phyloP scores from a whole-genome alignment of 2,113 vertebrate species.

The Alces alces region DNA sequence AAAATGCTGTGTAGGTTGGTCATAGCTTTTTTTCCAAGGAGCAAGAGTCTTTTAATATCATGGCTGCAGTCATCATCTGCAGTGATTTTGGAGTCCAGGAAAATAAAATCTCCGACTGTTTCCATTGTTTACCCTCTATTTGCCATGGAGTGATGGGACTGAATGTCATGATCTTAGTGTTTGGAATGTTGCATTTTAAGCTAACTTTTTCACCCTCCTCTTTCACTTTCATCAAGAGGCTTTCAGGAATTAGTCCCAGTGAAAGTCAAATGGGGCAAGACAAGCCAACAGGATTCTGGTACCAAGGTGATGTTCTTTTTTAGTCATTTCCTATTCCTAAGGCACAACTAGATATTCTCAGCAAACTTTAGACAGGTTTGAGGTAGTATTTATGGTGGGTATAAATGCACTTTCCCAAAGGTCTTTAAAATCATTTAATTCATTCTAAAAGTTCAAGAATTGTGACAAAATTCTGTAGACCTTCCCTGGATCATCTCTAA shows the following conservation, averaged over 20 bases:
- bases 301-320: background rate
- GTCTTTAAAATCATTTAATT: background rate
- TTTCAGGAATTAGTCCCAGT: background rate
- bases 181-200: background rate
- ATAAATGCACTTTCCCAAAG: background rate
- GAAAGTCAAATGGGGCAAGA: background rate
- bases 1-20: background rate
- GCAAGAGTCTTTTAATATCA: background rate
- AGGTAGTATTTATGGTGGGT: background rate
- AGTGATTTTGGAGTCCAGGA: background rate
- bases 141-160: background rate
- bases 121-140: background rate
- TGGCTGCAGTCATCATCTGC: background rate
- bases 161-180: background rate
- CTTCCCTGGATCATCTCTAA: background rate
- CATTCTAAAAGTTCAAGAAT: background rate
- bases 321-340: background rate
- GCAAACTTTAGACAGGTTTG: background rate
- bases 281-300: background rate
- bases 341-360: background rate
- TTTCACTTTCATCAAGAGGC: background rate
- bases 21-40: background rate
- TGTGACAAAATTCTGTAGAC: background rate
- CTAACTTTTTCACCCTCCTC: background rate
- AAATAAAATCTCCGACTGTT: background rate